Percentiles rank a stretch among this genome's conserved stretches.
These are phyloP conservation scores for Seriola aureovittata DNA, from an alignment of 2,113 vertebrate species.

Conservation along the genomic window DNA sequence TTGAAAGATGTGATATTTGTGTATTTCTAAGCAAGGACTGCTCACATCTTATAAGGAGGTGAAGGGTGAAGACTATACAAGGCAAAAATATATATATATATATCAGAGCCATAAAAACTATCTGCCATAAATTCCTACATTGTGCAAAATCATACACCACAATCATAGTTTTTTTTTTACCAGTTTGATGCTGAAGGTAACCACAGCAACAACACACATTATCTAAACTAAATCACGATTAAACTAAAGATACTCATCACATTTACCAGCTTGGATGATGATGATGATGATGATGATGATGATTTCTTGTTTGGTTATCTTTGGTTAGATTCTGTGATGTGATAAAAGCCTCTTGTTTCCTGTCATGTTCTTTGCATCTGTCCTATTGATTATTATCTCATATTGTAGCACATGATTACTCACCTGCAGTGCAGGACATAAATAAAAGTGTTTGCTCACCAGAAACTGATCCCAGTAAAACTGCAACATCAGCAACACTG, in stretches of 20 bases:
- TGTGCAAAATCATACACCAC: background rate
- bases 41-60: too few species aligned
- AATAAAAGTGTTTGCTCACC: background rate
- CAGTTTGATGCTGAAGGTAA: background rate
- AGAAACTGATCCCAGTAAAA: background rate
- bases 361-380: background rate
- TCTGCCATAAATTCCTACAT: background rate
- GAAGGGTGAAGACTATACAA: too few species aligned
- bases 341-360: constrained; percentile 13
- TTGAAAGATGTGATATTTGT: background rate
- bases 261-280: background rate
- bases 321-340: background rate
- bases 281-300: background rate
- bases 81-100: too few species aligned
- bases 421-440: background rate
- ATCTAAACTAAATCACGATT: background rate
- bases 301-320: background rate
- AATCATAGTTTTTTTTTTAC: background rate
- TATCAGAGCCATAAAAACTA: background rate
- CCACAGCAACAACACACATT: background rate
- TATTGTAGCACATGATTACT: background rate
- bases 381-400: constrained; percentile 3
- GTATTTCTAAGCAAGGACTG: too few species aligned
- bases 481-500: constrained; percentile 14
- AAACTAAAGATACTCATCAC: background rate